Percentiles rank a stretch among this genome's conserved stretches.
These are phyloP conservation scores for Copsychus sechellarum DNA, from an alignment of 2,113 vertebrate species.

Conservation along the genomic window DNA sequence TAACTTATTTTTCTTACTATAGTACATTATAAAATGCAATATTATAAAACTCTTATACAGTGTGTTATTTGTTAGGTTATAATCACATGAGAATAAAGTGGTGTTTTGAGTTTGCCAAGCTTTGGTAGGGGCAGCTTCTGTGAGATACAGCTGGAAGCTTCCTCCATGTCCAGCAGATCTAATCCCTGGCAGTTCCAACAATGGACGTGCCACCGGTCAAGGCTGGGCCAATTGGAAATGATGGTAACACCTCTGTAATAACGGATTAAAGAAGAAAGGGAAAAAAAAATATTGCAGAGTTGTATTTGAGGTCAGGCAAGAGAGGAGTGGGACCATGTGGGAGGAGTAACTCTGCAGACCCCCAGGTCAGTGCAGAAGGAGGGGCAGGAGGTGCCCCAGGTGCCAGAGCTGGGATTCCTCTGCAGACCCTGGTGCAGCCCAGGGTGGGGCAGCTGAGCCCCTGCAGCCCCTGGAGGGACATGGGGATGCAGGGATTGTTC, in stretches of 20 bases:
- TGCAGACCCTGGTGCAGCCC: not conserved
- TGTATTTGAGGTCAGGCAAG: not conserved
- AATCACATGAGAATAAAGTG: not conserved
- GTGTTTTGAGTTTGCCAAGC: not conserved
- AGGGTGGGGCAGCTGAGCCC: not conserved
- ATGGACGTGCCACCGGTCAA: rapidly evolving
- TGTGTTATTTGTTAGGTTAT: not conserved
- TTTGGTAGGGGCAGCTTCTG: not conserved
- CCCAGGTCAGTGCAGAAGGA: not conserved
- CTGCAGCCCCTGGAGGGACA: rapidly evolving
- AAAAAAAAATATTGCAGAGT: rapidly evolving
- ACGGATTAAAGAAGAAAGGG: not conserved
- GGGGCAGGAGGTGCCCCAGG: not conserved
- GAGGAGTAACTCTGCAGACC: not conserved
- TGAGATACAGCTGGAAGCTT: not conserved
- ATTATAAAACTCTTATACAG: not conserved
- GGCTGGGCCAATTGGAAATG: not conserved
- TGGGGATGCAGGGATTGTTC: not conserved
- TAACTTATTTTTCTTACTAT: not conserved
- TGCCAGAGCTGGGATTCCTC: not conserved
- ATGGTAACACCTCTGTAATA: not conserved
- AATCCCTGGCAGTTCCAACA: not conserved
- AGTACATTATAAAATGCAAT: not conserved
- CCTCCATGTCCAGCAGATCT: not conserved
- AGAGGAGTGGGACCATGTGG: rapidly evolving